Conservation (phyloP, 30 jellyfish, hydroid and myxozoan species). For the Pelagia noctiluca region DNA sequence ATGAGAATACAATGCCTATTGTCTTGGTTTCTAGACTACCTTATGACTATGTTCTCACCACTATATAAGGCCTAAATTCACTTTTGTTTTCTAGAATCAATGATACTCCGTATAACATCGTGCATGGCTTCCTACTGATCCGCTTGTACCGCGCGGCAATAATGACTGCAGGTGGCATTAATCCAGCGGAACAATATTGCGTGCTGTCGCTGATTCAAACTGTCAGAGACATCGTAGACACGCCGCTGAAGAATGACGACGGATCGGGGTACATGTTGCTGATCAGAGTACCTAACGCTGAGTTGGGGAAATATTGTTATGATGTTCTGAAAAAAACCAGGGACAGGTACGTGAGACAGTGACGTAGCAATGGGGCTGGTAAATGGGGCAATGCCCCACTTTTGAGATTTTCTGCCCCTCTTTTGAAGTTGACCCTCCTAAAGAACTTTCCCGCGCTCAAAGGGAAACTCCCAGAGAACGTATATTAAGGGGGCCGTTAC, state of each 20-base stretch:
- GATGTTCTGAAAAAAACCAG: slow-evolving; percentile 73
- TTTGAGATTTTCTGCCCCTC: too few relatives aligned
- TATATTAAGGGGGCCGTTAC: too few relatives aligned
- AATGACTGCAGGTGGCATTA: slow-evolving; percentile 88
- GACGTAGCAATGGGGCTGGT: too few relatives aligned
- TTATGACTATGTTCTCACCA: too few relatives aligned
- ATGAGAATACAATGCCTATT: too few relatives aligned
- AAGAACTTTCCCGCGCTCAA: too few relatives aligned
- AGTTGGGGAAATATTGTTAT: slow-evolving; percentile 71
- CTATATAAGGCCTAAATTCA: not conserved
- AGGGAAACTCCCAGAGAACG: too few relatives aligned
- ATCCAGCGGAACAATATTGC: slow-evolving; percentile 92
- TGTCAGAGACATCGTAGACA: slow-evolving; percentile 83
- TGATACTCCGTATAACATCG: slow-evolving; percentile 79
- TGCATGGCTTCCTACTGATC: slow-evolving; percentile 76
- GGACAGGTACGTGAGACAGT: slow-evolving; percentile 78
- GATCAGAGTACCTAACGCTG: slow-evolving; percentile 71
- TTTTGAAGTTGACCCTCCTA: too few relatives aligned
- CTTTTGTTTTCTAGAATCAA: slow-evolving; percentile 46
- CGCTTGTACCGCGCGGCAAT: slow-evolving; percentile 87
- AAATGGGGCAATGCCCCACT: too few relatives aligned
- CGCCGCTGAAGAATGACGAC: slow-evolving; percentile 84
- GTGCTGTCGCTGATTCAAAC: slow-evolving; percentile 77
- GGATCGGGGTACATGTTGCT: slow-evolving; percentile 91
- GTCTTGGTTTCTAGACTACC: too few relatives aligned